phyloP scores from a whole-genome alignment of 2,888 invertebrate species.

The Drosophila vallismaia region DNA sequence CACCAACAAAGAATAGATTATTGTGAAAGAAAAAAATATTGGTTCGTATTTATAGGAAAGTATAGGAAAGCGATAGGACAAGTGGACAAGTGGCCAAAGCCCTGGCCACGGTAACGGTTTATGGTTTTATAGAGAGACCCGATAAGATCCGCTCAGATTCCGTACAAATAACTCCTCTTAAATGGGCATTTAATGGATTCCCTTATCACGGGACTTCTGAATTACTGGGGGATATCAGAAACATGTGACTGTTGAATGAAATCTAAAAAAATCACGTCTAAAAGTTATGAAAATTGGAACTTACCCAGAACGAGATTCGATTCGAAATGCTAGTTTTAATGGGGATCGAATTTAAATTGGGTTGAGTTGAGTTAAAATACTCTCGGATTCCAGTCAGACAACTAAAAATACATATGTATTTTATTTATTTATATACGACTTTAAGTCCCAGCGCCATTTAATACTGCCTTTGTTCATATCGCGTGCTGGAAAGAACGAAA shows the following conservation, averaged over 20 bases:
- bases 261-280: slow-evolving; percentile 5
- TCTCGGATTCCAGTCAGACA: slow-evolving; percentile 9
- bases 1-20: background rate
- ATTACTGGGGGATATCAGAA: slow-evolving; percentile 13
- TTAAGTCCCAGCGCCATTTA: slow-evolving; percentile 17
- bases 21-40: slow-evolving; percentile 4
- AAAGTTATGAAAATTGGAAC: slow-evolving; percentile 38
- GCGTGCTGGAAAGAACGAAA: slow-evolving; percentile 52
- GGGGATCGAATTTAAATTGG: slow-evolving; percentile 23
- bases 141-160: slow-evolving; percentile 41
- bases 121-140: slow-evolving; percentile 26
- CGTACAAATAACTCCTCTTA: slow-evolving; percentile 67
- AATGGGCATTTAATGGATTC: slow-evolving; percentile 69
- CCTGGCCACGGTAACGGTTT: slow-evolving; percentile 25
- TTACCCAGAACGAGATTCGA: slow-evolving; percentile 30
- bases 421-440: slow-evolving; percentile 3
- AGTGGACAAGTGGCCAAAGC: slow-evolving; percentile 36
- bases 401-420: slow-evolving; percentile 12
- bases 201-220: slow-evolving; percentile 56
- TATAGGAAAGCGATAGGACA: slow-evolving; percentile 26
- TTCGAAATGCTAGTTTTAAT: slow-evolving; percentile 39
- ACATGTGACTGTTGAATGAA: slow-evolving; percentile 52
- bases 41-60: background rate
- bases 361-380: slow-evolving; percentile 27
- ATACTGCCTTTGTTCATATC: slow-evolving; percentile 52